Conservation (phyloP, 1,140 invertebrate genomes). For the Aphelenchoides avenae region DNA sequence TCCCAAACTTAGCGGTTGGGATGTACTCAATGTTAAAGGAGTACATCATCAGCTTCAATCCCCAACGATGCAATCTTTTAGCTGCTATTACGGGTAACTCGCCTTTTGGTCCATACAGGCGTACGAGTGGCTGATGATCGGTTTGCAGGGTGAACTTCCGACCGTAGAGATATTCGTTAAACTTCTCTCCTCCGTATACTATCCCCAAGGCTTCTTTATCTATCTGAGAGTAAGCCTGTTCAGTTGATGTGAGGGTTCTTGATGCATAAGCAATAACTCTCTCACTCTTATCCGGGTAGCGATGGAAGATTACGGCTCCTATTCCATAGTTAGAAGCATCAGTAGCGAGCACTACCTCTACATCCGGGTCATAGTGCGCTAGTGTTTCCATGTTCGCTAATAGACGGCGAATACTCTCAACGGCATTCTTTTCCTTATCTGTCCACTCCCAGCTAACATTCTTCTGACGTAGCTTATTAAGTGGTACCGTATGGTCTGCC, state of each 20-base stretch:
- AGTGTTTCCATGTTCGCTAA: slow-evolving; percentile 45
- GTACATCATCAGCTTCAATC: slow-evolving; percentile 43
- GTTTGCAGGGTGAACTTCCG: slow-evolving; percentile 60
- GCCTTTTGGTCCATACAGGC: slow-evolving; percentile 57
- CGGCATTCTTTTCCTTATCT: slow-evolving; percentile 17
- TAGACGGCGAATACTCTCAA: slow-evolving; percentile 47
- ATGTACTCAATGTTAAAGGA: slow-evolving; percentile 43
- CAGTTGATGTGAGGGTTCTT: slow-evolving; percentile 59
- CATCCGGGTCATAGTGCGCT: slow-evolving; percentile 58
- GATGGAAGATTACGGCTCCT: slow-evolving; percentile 62
- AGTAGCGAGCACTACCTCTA: slow-evolving; percentile 58
- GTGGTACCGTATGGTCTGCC: slow-evolving; percentile 7
- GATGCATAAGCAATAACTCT: slow-evolving; percentile 62
- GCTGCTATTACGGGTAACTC: slow-evolving; percentile 56
- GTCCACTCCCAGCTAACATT: slow-evolving; percentile 16
- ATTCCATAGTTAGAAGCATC: slow-evolving; percentile 62
- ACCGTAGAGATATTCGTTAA: slow-evolving; percentile 64
- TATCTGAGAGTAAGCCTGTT: slow-evolving; percentile 63
- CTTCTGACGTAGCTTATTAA: slow-evolving; percentile 23
- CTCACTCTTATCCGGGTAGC: slow-evolving; percentile 59
- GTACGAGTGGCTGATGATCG: slow-evolving; percentile 62
- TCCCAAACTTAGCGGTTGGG: not conserved
- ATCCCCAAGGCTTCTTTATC: slow-evolving; percentile 65
- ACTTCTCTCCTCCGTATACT: slow-evolving; percentile 61
- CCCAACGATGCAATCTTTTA: slow-evolving; percentile 51